Evolutionary conservation across 2,113 vertebrate genomes (phyloP), one percentile per base, ranked within the genome.

Genomic region (Siphamia tubifer): DNA sequence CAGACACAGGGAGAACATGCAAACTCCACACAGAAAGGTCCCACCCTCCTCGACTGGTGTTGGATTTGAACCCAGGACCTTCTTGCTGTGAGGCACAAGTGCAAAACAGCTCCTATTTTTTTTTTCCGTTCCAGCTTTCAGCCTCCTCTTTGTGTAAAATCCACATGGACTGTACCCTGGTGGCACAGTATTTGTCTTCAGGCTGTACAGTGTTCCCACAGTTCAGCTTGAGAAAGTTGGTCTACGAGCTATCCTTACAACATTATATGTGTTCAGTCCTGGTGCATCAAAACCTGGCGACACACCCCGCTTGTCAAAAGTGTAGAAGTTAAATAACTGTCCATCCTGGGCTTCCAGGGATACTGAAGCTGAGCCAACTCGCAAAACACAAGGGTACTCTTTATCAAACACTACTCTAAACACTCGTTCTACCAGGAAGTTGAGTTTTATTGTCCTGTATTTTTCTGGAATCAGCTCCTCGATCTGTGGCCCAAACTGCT

Each of bases 401-500:
- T 92, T 93, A 23, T 95, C 94, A 73, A 99, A 96, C 9, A 94
- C 93, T 3, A 97, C 92, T 64, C 92, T 95, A 86, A 97, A 97
- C 34, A 96, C 91, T 0, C 95, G 92, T 3, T 96, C 94, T 16
- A 94, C 92, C 77, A 98, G 80, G 66, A 94, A 96, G 72, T 94
- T 94, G 19, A 98, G 92, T 58, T 89, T 90, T 69, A 98, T 94
- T 17, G 93, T 96, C 60, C 94, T 89, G 66, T 95, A 98, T 6
- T 88, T 93, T 6, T 94, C 89, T 0, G 96, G 96, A 39, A 98
- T 95, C 51, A 95, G 81, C 63, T 93, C 86, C 66, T 97, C 95
- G 2, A 95, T 93, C 0, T 95, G 96, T 12, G 96, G 95, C 9
- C 97, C 96, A 57, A 98, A 98, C 80, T 98, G 96, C 75, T 95